phyloP scores from a whole-genome alignment of 30 jellyfish, hydroid and myxozoan species.

The Haliclystus octoradiatus region DNA sequence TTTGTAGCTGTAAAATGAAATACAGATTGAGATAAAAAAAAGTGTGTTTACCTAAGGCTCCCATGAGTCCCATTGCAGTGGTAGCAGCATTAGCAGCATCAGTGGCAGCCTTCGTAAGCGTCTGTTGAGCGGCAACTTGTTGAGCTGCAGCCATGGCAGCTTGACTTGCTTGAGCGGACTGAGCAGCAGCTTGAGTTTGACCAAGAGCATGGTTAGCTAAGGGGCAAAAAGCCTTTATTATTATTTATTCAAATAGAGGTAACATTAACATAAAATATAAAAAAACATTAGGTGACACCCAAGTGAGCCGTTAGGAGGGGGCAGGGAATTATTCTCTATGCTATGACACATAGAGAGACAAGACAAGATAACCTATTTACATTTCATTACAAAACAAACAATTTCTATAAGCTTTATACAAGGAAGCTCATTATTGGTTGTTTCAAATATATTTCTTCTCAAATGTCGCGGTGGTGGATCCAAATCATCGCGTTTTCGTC shows the following conservation, averaged over 20 bases:
- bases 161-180: conserved; percentile 86
- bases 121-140: conserved; percentile 95
- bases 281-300: not conserved
- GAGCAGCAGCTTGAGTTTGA: conserved; percentile 74
- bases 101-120: conserved; percentile 83
- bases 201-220: not conserved
- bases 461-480: too few species aligned
- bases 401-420: too few species aligned
- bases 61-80: conserved; percentile 90
- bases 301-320: not conserved
- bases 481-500: too few species aligned
- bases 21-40: too few species aligned
- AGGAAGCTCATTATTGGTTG: too few species aligned
- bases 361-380: too few species aligned
- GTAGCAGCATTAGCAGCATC: conserved; percentile 97
- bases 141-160: conserved; percentile 95
- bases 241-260: not conserved
- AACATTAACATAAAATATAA: too few species aligned
- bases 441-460: too few species aligned
- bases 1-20: too few species aligned
- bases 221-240: not conserved
- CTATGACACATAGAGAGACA: too few species aligned
- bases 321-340: too few species aligned
- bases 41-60: conserved; percentile 46
- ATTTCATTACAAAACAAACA: too few species aligned